These are phyloP conservation scores for Cheilosia pagana DNA, from an alignment of 2,888 invertebrate species.

Conservation along the genomic window DNA sequence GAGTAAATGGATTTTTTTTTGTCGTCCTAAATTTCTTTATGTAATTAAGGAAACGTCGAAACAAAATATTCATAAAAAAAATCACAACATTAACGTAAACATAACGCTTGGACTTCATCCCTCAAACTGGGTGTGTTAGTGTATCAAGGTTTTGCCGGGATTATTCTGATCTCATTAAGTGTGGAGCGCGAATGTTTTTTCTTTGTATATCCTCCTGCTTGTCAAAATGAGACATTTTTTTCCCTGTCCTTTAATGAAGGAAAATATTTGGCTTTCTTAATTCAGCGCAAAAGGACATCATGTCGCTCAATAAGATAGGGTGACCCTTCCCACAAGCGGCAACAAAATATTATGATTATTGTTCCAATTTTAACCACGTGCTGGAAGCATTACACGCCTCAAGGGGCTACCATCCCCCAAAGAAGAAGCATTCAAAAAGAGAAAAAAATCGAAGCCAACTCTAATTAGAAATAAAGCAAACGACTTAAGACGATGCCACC, in stretches of 20 bases:
- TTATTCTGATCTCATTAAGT: conserved; percentile 75
- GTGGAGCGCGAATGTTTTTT: conserved; percentile 49
- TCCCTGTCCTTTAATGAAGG: conserved; percentile 68
- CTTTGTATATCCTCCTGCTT: conserved; percentile 5
- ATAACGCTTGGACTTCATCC: conserved; percentile 57
- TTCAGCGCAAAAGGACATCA: conserved; percentile 31
- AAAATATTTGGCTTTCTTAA: conserved; percentile 70
- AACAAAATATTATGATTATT: conserved; percentile 68
- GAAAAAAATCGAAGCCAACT: conserved; percentile 18
- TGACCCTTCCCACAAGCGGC: not conserved
- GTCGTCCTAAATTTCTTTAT: conserved; percentile 46
- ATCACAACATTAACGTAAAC: conserved; percentile 59
- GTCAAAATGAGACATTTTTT: conserved; percentile 62
- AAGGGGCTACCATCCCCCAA: conserved; percentile 35
- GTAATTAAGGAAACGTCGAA: conserved; percentile 66
- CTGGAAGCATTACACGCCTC: conserved; percentile 54
- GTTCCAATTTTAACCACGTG: conserved; percentile 63
- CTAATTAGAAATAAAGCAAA: conserved; percentile 57
- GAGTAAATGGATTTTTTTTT: conserved; percentile 51
- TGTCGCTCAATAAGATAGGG: conserved; percentile 48
- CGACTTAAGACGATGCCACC: conserved; percentile 51
- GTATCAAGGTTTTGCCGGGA: conserved; percentile 44
- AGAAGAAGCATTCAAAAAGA: not conserved
- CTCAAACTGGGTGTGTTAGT: conserved; percentile 61
- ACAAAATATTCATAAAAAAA: conserved; percentile 29